A percentile compares a stretch with the other conserved stretches of the same genome.
These are phyloP conservation scores for Saturnia japonica DNA, from an alignment of 2,888 invertebrate genomes.

Conservation along the genomic window DNA sequence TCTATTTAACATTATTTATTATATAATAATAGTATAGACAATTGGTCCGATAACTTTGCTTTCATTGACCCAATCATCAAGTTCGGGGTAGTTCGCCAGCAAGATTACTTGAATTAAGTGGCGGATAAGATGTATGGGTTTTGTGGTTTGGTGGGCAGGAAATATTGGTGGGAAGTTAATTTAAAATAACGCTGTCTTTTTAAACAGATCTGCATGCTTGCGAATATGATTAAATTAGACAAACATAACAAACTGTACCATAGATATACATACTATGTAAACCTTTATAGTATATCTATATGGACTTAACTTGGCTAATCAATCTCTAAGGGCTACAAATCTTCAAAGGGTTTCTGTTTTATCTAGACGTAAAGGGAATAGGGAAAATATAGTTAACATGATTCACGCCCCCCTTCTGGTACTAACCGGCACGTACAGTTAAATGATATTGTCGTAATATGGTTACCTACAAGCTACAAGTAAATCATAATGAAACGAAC, in stretches of 20 bases:
- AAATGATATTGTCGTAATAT: constrained; percentile 44
- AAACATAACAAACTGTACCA: too few species aligned
- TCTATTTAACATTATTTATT: too few species aligned
- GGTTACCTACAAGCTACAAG: constrained; percentile 41
- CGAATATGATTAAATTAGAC: background rate
- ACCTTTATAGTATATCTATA: background rate
- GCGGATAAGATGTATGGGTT: background rate
- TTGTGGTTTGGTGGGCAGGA: too few species aligned
- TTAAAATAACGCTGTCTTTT: background rate
- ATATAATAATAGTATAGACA: too few species aligned
- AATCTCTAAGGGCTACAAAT: background rate
- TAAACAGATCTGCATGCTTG: background rate
- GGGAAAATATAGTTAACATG: constrained; percentile 15
- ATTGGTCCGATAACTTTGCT: background rate
- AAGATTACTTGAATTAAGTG: background rate
- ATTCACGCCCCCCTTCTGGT: background rate
- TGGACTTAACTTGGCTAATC: background rate
- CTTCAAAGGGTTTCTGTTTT: background rate
- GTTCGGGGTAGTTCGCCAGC: background rate
- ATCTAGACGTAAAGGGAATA: constrained; percentile 4
- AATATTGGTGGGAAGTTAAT: background rate
- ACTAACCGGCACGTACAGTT: constrained; percentile 34
- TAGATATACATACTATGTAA: too few species aligned
- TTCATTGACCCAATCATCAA: background rate
- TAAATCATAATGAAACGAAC: constrained; percentile 41